Base-by-base conservation (phyloP, 2,888 invertebrate species). In the Malthinus flaveolus region DNA sequence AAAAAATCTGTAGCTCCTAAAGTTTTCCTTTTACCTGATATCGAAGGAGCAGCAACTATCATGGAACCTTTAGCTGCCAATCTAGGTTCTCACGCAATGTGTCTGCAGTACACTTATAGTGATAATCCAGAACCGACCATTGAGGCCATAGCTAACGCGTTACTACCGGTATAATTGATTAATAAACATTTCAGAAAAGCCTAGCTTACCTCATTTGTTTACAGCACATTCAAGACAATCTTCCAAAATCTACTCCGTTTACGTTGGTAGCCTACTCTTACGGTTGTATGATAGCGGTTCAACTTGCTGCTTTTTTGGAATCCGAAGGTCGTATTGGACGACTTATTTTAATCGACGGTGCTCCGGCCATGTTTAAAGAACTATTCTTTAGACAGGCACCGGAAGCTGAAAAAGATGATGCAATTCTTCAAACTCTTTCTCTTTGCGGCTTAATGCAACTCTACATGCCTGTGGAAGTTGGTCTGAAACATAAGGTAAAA, bases 251-350 rank as follows among this genome's bases (percentile, higher is more conserved):
- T 1, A 80, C 84, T 46, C 81, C 83, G 0, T 95, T 90, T 79
- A 84, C 85, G 57, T 74, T 97, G 1, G 83, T 90, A 9, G 95
- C 91, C 1, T 96, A 97, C 80, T 97, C 97, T 9, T 96, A 87
- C 72, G 97, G 97, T 42, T 82, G 88, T 0, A 76, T 90, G 13
- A 81, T 95, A 12, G 88, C 90, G 0, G 77, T 95, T 54, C 91
- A 95, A 74, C 79, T 96, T 58, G 89, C 87, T 3, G 79, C 85
- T 7, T 82, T 84, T 69, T 79, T 96, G 34, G 93, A 93, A 76
- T 79, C 78, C 6, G 80, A 83, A 69, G 90, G 89, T 64, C 80
- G 81, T 50, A 79, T 72, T 9, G 91, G 90, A 2, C 81, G 83
- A 37, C 68, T 91, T 1, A 80, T 89, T 68, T 83, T 93, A 9